Evolutionary conservation across 1,140 invertebrate genomes (phyloP).

Genomic region (Brevipalpus yothersi): DNA sequence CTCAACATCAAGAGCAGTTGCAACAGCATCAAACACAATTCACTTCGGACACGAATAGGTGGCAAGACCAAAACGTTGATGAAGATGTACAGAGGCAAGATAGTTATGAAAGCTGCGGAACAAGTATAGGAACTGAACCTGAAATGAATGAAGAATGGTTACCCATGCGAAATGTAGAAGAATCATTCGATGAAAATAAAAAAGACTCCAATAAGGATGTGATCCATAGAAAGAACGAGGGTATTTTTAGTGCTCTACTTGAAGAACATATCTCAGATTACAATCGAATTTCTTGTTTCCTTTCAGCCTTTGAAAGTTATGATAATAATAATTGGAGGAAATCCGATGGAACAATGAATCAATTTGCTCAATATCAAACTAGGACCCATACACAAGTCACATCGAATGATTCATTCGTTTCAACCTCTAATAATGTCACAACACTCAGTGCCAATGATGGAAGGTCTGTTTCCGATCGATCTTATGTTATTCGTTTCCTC

Average conservation of each 20-base stretch:
- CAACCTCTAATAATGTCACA: no score
- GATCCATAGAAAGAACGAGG: no score
- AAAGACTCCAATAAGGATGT: no score
- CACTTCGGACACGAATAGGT: conserved; percentile 1
- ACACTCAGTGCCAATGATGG: no score
- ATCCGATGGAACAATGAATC: background rate
- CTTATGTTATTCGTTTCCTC: no score
- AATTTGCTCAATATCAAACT: background rate
- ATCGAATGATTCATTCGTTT: no score
- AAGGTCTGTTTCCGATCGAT: no score
- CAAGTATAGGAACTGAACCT: background rate
- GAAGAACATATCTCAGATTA: no score
- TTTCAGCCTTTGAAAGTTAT: background rate
- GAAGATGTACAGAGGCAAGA: conserved; percentile 9
- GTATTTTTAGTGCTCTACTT: no score
- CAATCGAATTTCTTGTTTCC: no score
- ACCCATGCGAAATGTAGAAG: background rate
- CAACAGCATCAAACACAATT: conserved; percentile 17
- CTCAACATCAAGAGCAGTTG: conserved; percentile 16
- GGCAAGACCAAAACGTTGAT: background rate
- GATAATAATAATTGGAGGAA: background rate
- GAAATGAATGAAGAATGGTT: conserved; percentile 1
- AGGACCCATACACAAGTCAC: no score
- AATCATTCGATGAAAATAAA: no score
- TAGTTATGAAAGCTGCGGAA: conserved; percentile 10